These are phyloP conservation scores for Oryzias woworae DNA, from an alignment of 2,113 vertebrate species.

Conservation along the genomic window DNA sequence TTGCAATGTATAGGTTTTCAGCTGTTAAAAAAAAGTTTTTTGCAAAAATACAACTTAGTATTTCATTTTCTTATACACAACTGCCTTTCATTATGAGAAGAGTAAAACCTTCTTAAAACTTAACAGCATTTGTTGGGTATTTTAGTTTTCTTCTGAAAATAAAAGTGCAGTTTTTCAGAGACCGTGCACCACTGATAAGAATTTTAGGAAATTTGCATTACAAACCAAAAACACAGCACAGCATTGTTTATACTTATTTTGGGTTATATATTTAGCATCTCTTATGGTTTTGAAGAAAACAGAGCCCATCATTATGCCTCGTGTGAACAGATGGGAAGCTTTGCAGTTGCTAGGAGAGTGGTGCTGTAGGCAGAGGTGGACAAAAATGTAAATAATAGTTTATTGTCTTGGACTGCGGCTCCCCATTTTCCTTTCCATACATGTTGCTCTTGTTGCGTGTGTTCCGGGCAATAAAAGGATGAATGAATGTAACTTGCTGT, in stretches of 20 bases:
- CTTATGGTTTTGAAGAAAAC: slow-evolving; percentile 46
- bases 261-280: slow-evolving; percentile 49
- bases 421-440: slow-evolving; percentile 22
- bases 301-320: slow-evolving; percentile 58
- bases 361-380: slow-evolving; percentile 20
- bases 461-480: slow-evolving; percentile 9
- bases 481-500: slow-evolving; percentile 27
- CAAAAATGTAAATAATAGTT: slow-evolving; percentile 46
- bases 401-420: slow-evolving; percentile 39
- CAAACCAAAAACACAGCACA: slow-evolving; percentile 50
- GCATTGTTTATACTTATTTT: slow-evolving; percentile 60
- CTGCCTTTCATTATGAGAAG: too few relatives aligned
- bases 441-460: slow-evolving; percentile 9
- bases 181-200: not conserved
- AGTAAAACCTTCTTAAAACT: not conserved
- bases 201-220: slow-evolving; percentile 30
- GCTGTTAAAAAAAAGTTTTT: not conserved
- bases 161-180: slow-evolving; percentile 24
- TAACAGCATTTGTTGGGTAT: not conserved
- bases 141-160: slow-evolving; percentile 17
- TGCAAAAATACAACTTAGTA: not conserved
- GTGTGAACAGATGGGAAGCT: slow-evolving; percentile 41
- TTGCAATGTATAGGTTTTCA: not conserved
- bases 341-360: slow-evolving; percentile 42
- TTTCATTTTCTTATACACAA: not conserved